Conservation (phyloP, 2,797 vertebrate genomes). For the Tragopan temminckii region DNA sequence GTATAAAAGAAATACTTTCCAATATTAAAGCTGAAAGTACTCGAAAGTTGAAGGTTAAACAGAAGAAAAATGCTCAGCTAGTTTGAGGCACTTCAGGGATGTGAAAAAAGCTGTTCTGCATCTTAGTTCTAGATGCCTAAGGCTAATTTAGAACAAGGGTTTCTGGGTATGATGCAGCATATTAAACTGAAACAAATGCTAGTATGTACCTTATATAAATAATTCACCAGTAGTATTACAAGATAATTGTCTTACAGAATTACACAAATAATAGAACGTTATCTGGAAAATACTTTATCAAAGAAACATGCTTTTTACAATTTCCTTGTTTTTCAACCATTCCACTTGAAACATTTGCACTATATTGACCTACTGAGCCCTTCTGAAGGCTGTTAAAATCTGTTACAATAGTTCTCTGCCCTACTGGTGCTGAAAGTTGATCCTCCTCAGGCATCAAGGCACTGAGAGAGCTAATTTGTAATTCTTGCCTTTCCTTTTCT, state of each 20-base stretch:
- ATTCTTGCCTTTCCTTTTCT: slow-evolving; percentile 22
- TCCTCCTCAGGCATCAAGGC: slow-evolving; percentile 23
- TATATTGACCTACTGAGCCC: slow-evolving; percentile 19
- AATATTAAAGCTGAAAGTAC: neutral
- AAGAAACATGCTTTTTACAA: neutral
- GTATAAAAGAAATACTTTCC: neutral
- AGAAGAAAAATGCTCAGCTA: neutral
- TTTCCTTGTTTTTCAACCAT: neutral
- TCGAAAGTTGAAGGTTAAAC: neutral
- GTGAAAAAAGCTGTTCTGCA: neutral
- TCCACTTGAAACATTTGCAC: neutral
- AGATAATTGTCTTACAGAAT: neutral
- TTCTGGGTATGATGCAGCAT: fast-evolving
- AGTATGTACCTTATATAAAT: neutral
- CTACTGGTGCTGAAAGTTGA: neutral
- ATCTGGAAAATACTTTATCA: neutral
- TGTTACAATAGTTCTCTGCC: slow-evolving; percentile 17
- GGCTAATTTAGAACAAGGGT: neutral
- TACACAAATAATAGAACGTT: neutral
- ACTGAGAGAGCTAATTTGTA: neutral
- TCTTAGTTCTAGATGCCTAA: neutral
- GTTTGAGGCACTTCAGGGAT: neutral
- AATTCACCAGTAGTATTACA: neutral
- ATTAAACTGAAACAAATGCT: neutral
- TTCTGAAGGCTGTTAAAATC: neutral